Base-by-base conservation (phyloP, 2,797 vertebrate genomes). In the Morelia viridis region DNA sequence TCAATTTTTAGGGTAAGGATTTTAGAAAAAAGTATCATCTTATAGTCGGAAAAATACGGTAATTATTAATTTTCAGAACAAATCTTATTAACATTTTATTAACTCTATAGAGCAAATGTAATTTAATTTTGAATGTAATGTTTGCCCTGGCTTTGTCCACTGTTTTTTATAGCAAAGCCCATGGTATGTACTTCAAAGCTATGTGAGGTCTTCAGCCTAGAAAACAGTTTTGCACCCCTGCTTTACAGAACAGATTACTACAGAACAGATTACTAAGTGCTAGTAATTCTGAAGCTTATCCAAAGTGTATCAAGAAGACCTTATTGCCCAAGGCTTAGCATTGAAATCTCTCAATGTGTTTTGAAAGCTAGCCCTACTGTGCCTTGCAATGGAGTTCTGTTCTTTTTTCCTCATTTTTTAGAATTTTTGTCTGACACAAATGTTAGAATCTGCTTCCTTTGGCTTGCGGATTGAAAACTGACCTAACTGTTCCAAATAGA, bases 371-470 rank as follows among this genome's bases (percentile, higher is more conserved):
- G 28, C 15, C 3, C 2, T 7, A 26, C 3, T 92, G 13, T 88
- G 65, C 89, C 62, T 57, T 89, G 26, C 64, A 84, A 24, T 19
- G 19, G 50, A 61, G 9, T 9, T 31, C 31, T 65, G 31, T 24
- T 92, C 22, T 9, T 71, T 90, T 90, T 5, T 5, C 9, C 17
- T 35, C 91, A 31, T 91, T 80, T 76, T 87, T 95, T 62, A 12
- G 6, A 22, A 12, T 3, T 93, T 92, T 53, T 53, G 50, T 53
- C 50, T 46, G 4, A 13, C 28, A 76, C 0, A 0, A 0, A 90
- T 93, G 94, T 19, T 3, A 22, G 31, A 0, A 0, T 0, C 85
- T 1, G n/a, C 85, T 31, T 50, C 76, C 85, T 94, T 1, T 0
- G 22, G 15, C n/a, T n/a, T 88, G 84, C 76, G 85, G 31, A 53